These are phyloP conservation scores for Castor canadensis DNA, from an alignment of 2,113 vertebrate genomes.

Conservation along the genomic window DNA sequence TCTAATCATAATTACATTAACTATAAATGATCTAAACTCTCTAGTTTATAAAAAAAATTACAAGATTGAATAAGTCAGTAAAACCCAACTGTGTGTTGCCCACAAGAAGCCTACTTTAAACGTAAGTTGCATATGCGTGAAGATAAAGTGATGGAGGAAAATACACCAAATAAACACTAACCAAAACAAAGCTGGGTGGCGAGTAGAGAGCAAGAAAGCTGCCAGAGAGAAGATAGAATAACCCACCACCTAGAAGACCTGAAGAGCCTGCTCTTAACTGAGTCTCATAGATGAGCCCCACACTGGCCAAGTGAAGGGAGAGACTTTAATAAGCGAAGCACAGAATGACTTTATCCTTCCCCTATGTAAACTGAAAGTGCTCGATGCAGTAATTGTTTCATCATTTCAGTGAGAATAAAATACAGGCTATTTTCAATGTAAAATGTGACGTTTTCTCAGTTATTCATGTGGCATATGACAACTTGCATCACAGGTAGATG, in stretches of 20 bases:
- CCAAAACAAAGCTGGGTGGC: not conserved
- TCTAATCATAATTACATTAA: not conserved
- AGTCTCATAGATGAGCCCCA: not conserved
- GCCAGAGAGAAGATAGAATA: too few species aligned
- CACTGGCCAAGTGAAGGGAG: not conserved
- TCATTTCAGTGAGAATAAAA: not conserved
- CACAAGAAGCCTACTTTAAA: not conserved
- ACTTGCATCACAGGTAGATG: not conserved
- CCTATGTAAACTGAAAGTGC: too few species aligned
- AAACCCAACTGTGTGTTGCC: not conserved
- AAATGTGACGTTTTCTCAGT: not conserved
- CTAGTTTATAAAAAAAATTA: not conserved
- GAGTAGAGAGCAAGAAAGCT: not conserved
- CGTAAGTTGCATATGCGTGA: not conserved
- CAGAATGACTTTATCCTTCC: too few species aligned
- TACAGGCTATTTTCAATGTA: not conserved
- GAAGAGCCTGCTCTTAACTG: not conserved
- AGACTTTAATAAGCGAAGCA: not conserved
- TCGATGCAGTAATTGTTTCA: too few species aligned
- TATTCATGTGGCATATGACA: not conserved
- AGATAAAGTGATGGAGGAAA: not conserved
- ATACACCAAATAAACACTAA: not conserved
- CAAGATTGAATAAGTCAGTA: not conserved
- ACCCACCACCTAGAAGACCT: not conserved
- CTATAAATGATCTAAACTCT: not conserved